These are phyloP conservation scores for Pelochelys cantorii DNA, from an alignment of 2,797 vertebrate species.

Conservation along the genomic window DNA sequence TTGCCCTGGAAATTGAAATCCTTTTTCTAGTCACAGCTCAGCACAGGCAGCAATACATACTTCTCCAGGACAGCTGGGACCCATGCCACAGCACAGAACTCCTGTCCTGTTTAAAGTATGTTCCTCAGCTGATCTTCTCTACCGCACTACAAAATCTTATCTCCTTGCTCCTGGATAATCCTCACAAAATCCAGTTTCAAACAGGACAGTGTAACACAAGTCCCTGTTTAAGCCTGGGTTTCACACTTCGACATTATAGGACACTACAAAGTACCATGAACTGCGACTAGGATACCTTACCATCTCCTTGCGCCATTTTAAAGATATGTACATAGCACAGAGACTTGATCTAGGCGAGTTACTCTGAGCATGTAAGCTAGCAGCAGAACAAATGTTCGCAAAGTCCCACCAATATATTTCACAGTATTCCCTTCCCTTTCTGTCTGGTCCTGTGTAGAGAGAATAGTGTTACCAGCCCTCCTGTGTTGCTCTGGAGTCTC, in stretches of 20 bases:
- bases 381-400: not conserved
- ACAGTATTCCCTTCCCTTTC: not conserved
- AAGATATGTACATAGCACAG: not conserved
- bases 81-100: not conserved
- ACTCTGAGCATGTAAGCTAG: not conserved
- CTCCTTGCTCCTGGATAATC: not conserved
- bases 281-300: not conserved
- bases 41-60: rapidly evolving
- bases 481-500: too few relatives aligned
- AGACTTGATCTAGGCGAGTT: not conserved
- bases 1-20: not conserved
- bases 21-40: not conserved
- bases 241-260: not conserved
- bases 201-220: not conserved
- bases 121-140: not conserved
- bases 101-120: not conserved
- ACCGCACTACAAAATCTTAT: not conserved
- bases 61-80: not conserved
- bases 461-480: not conserved
- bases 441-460: not conserved
- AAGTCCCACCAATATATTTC: not conserved
- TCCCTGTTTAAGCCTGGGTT: not conserved
- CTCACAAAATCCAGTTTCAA: not conserved
- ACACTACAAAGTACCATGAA: not conserved
- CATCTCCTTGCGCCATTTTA: not conserved